These are phyloP conservation scores for Brachyrhaphis roseni DNA, from an alignment of 2,797 vertebrate genomes.

Conservation along the genomic window DNA sequence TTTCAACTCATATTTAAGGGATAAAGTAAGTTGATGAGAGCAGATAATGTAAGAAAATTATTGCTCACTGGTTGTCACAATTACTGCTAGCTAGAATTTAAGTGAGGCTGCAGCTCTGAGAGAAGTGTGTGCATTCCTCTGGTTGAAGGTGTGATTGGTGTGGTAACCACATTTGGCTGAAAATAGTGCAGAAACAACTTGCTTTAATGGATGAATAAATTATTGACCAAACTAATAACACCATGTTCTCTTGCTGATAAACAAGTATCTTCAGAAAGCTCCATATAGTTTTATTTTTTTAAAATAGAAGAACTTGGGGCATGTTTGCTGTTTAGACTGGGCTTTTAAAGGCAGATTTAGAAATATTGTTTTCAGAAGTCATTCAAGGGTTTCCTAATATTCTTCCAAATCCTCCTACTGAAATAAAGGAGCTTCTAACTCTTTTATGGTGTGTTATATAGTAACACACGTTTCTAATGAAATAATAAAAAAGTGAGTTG, in stretches of 20 bases:
- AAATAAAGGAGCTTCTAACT: neutral
- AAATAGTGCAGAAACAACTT: neutral
- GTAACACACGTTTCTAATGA: neutral
- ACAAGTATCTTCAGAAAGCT: neutral
- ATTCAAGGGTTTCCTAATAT: neutral
- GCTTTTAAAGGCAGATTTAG: neutral
- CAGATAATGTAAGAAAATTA: neutral
- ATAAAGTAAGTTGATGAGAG: neutral
- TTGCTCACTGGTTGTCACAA: neutral
- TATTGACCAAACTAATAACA: too few species aligned
- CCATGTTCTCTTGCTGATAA: neutral
- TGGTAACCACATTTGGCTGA: neutral
- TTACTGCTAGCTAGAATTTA: neutral
- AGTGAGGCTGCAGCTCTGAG: neutral
- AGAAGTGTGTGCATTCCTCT: neutral
- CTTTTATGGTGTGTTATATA: neutral
- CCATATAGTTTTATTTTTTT: neutral
- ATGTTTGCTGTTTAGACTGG: too few species aligned
- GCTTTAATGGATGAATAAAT: neutral
- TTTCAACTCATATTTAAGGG: neutral
- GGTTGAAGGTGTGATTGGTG: neutral
- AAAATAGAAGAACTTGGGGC: neutral
- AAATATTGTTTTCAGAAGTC: neutral
- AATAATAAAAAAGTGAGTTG: neutral
- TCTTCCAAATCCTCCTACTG: neutral